A percentile compares a stretch with the other conserved stretches of the same genome.
Conservation (phyloP, 2,113 vertebrate genomes). For the Otis tarda region DNA sequence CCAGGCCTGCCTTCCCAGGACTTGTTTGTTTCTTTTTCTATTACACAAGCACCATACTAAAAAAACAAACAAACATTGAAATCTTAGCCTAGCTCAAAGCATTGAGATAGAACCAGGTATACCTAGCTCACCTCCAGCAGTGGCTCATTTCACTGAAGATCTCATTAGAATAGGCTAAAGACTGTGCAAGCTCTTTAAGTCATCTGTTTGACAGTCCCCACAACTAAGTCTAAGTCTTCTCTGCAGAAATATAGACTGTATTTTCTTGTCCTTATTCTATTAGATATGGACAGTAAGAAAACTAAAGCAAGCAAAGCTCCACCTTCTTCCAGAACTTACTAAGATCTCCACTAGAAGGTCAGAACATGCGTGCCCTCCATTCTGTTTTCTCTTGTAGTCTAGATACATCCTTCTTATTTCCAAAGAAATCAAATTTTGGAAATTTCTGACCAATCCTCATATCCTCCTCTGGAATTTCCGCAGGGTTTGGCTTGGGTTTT, state of each 20-base stretch:
- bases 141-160: neutral
- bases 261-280: neutral
- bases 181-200: neutral
- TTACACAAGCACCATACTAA: neutral
- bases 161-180: neutral
- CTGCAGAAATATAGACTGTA: neutral
- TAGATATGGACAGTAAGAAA: neutral
- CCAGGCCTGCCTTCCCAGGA: neutral
- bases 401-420: neutral
- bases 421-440: neutral
- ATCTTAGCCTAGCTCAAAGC: neutral
- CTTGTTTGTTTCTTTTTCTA: neutral
- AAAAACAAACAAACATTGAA: neutral
- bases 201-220: neutral
- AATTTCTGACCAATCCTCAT: neutral
- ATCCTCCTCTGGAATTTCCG: neutral
- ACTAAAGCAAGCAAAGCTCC: neutral
- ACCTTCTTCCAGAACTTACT: neutral
- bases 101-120: neutral
- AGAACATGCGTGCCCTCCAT: neutral
- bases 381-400: neutral
- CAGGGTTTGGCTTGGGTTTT: rapidly evolving
- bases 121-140: neutral
- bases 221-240: neutral
- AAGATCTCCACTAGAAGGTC: neutral